phyloP scores from a whole-genome alignment of 35 echinoderm and acorn worm genomes.

The Patiria miniata region DNA sequence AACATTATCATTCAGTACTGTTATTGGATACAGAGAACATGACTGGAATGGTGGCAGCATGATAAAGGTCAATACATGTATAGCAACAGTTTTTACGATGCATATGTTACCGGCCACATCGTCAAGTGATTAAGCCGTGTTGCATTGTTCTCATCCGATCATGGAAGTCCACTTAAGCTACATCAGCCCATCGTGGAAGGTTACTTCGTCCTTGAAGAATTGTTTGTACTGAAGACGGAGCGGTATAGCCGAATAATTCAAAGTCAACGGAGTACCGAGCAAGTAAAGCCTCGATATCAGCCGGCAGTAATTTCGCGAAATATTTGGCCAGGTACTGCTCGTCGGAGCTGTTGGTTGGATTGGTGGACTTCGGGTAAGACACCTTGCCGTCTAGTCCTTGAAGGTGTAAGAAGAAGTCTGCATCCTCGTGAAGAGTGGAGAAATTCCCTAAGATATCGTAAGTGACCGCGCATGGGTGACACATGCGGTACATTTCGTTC shows the following conservation, averaged over 20 bases:
- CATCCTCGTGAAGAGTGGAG: slow-evolving; percentile 75
- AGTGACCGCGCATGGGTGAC: slow-evolving; percentile 71
- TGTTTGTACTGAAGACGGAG: background rate
- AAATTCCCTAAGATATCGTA: slow-evolving; percentile 90
- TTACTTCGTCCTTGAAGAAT: background rate
- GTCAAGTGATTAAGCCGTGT: no score
- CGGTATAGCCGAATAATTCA: slow-evolving; percentile 79
- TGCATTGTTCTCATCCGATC: no score
- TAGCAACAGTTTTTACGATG: no score
- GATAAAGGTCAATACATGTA: no score
- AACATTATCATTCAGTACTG: no score
- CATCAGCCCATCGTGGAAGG: no score
- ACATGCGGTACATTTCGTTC: slow-evolving; percentile 50
- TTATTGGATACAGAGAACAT: no score
- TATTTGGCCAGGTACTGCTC: slow-evolving; percentile 35
- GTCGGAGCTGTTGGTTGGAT: slow-evolving; percentile 83
- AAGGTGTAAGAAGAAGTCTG: slow-evolving; percentile 57
- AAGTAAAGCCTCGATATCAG: slow-evolving; percentile 60
- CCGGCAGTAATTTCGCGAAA: slow-evolving; percentile 41
- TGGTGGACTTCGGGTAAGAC: slow-evolving; percentile 57
- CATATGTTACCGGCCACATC: no score
- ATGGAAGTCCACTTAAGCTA: no score
- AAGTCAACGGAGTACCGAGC: slow-evolving; percentile 64
- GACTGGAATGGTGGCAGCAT: no score
- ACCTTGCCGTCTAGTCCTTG: slow-evolving; percentile 44